A percentile compares a stretch with the other conserved stretches of the same genome.
These are phyloP conservation scores for Microvelia longipes DNA, from an alignment of 1,140 invertebrate genomes.

Conservation along the genomic window DNA sequence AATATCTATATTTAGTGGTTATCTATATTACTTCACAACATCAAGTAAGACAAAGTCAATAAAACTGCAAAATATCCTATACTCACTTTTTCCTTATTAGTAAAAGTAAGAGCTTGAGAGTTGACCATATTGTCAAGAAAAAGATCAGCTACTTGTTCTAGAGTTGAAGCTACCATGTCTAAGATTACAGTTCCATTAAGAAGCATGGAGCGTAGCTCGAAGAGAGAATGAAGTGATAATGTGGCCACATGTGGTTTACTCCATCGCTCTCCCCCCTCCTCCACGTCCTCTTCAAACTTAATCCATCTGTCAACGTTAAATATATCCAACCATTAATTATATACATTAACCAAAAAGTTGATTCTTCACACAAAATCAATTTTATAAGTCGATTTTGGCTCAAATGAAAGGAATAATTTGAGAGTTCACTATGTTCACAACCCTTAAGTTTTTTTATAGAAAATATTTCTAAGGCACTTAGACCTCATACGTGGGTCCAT, in stretches of 20 bases:
- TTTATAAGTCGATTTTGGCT: too few species aligned
- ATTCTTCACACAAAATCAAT: too few species aligned
- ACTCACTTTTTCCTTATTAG: slow-evolving; percentile 66
- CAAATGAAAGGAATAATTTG: too few species aligned
- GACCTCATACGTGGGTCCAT: too few species aligned
- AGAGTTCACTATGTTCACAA: too few species aligned
- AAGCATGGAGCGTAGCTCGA: slow-evolving; percentile 71
- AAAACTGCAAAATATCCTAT: too few species aligned
- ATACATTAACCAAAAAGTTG: background rate
- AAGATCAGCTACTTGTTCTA: slow-evolving; percentile 79
- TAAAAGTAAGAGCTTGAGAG: slow-evolving; percentile 52
- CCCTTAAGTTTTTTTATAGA: too few species aligned
- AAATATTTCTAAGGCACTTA: too few species aligned
- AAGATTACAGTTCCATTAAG: slow-evolving; percentile 80
- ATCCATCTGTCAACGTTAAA: slow-evolving; percentile 52
- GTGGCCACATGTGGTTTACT: slow-evolving; percentile 89
- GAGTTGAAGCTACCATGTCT: slow-evolving; percentile 69
- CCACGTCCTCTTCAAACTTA: slow-evolving; percentile 89
- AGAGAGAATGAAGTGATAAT: slow-evolving; percentile 74
- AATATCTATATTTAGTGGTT: too few species aligned
- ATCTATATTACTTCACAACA: too few species aligned
- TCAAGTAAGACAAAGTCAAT: too few species aligned
- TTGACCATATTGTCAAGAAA: slow-evolving; percentile 84
- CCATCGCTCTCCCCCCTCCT: slow-evolving; percentile 86
- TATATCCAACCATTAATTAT: too few species aligned